phyloP scores from a whole-genome alignment of 2,888 invertebrate genomes.

The Perdita meconis region DNA sequence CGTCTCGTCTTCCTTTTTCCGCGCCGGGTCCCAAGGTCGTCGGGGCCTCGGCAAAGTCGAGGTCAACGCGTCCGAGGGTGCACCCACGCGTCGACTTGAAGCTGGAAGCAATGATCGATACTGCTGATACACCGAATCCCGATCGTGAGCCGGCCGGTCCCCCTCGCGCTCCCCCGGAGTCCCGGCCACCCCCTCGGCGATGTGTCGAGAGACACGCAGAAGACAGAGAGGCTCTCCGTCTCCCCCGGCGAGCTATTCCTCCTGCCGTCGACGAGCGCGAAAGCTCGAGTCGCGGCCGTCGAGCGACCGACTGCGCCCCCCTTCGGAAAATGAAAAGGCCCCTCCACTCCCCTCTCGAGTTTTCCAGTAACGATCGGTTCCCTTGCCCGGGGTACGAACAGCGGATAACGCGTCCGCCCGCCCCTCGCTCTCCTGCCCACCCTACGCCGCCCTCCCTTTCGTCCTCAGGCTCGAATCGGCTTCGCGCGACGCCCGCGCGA shows the following conservation, averaged over 20 bases:
- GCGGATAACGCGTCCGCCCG: constrained; percentile 64
- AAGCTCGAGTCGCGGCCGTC: constrained; percentile 41
- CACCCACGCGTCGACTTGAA: constrained; percentile 21
- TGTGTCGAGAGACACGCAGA: constrained; percentile 39
- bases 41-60: constrained; percentile 42
- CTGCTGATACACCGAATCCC: constrained; percentile 65
- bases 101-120: constrained; percentile 66
- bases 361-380: constrained; percentile 81
- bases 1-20: constrained; percentile 54
- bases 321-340: constrained; percentile 72
- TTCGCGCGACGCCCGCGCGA: constrained; percentile 49
- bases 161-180: background rate
- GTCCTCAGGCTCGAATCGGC: constrained; percentile 63
- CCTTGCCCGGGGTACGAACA: constrained; percentile 80
- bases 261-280: constrained; percentile 30
- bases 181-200: background rate
- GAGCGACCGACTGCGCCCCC: constrained; percentile 66
- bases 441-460: constrained; percentile 48
- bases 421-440: constrained; percentile 29
- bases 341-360: constrained; percentile 70
- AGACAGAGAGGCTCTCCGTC: constrained; percentile 49
- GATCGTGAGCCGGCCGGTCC: constrained; percentile 51
- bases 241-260: constrained; percentile 23
- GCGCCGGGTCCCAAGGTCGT: constrained; percentile 54
- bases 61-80: constrained; percentile 30